Evolutionary conservation across 1,140 invertebrate genomes (phyloP).

Genomic region (Diorhabda carinulata): DNA sequence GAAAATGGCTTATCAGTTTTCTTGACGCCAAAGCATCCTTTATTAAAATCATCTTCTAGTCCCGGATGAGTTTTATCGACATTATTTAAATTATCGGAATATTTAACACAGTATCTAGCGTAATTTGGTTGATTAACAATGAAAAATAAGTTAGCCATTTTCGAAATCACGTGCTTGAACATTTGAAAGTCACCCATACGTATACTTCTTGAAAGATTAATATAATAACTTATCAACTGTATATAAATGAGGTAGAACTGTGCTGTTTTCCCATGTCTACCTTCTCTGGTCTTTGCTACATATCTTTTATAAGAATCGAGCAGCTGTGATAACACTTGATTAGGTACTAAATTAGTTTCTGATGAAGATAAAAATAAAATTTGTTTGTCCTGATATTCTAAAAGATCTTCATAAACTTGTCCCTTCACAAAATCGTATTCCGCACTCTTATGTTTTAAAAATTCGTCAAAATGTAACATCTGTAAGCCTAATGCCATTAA

Average conservation of each 20-base stretch:
- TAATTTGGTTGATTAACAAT: conserved; percentile 30
- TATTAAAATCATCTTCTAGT: conserved; percentile 22
- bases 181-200: conserved; percentile 30
- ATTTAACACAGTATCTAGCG: conserved; percentile 19
- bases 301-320: conserved; percentile 12
- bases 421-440: neutral
- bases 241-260: conserved; percentile 39
- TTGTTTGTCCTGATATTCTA: conserved; percentile 21
- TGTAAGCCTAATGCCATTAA: conserved; percentile 11
- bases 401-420: conserved; percentile 12
- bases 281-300: conserved; percentile 17
- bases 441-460: neutral
- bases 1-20: conserved; percentile 31
- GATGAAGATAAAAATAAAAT: neutral
- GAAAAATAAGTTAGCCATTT: conserved; percentile 32
- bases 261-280: conserved; percentile 31
- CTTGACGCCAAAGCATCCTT: conserved; percentile 20
- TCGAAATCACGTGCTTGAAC: conserved; percentile 28
- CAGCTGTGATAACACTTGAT: conserved; percentile 10
- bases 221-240: conserved; percentile 35
- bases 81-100: conserved; percentile 22
- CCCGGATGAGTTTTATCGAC: conserved; percentile 21
- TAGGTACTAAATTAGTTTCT: conserved; percentile 16
- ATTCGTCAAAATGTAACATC: conserved; percentile 19
- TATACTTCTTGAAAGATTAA: conserved; percentile 33